phyloP scores from a whole-genome alignment of 2,888 invertebrate species.

The Diarsia mendica region DNA sequence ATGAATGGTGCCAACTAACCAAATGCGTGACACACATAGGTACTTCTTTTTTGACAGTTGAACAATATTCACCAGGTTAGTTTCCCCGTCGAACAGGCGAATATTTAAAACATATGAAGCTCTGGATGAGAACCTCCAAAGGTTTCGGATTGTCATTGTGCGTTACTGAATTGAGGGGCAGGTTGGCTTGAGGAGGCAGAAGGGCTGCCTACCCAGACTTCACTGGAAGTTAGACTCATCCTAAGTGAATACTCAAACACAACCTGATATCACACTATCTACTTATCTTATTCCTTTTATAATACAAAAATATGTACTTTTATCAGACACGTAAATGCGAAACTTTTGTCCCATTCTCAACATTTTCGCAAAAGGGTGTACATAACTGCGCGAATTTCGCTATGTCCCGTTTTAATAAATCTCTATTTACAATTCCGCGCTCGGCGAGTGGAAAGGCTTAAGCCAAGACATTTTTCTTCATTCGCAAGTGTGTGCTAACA shows the following conservation, averaged over 20 bases:
- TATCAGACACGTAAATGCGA: constrained; percentile 66
- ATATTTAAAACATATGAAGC: too few relatives aligned
- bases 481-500: constrained; percentile 87
- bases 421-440: constrained; percentile 88
- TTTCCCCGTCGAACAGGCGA: too few relatives aligned
- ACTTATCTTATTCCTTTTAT: constrained; percentile 20
- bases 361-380: constrained; percentile 76
- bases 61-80: too few relatives aligned
- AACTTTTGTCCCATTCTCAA: constrained; percentile 74
- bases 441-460: constrained; percentile 87
- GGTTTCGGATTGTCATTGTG: neutral
- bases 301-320: constrained; percentile 52
- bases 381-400: constrained; percentile 79
- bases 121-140: neutral
- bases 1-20: too few relatives aligned
- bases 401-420: constrained; percentile 88
- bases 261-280: constrained; percentile 15
- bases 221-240: neutral
- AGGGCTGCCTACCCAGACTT: neutral
- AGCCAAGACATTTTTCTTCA: constrained; percentile 90
- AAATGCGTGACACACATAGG: too few relatives aligned
- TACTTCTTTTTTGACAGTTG: too few relatives aligned
- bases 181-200: neutral
- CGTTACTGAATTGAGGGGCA: neutral
- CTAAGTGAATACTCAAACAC: constrained; percentile 1